Evolutionary conservation across 1,140 invertebrate species (phyloP).

Genomic region (Amyelois transitella): DNA sequence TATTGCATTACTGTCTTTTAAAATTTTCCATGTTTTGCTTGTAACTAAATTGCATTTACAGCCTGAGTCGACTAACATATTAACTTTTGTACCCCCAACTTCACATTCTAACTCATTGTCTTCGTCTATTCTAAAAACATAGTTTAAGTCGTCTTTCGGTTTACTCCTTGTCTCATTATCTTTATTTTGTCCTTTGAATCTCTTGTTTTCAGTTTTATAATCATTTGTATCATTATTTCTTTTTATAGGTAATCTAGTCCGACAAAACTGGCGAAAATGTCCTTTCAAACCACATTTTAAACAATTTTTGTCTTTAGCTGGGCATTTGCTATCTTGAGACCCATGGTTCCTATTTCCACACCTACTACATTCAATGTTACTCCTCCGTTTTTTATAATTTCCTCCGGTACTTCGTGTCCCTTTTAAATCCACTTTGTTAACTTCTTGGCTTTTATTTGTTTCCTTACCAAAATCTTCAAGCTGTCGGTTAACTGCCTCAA

Average conservation of each 20-base stretch:
- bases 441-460: not conserved
- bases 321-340: not conserved
- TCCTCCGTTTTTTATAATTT: not conserved
- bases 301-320: not conserved
- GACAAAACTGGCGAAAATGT: not conserved
- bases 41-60: conserved; percentile 24
- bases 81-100: conserved; percentile 16
- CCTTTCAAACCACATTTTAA: not conserved
- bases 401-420: not conserved
- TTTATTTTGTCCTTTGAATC: not conserved
- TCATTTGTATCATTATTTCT: not conserved
- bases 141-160: conserved; percentile 10
- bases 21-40: conserved; percentile 16
- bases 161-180: too few relatives aligned
- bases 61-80: conserved; percentile 30
- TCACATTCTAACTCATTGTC: conserved; percentile 14
- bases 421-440: not conserved
- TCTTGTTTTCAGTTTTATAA: not conserved
- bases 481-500: conserved; percentile 8
- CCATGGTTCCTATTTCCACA: not conserved
- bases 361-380: not conserved
- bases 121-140: conserved; percentile 22
- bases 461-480: conserved; percentile 1
- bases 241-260: not conserved
- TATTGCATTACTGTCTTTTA: not conserved